A percentile compares a stretch with the other conserved stretches of the same genome.
These are phyloP conservation scores for Podocnemis expansa DNA, from an alignment of 2,113 vertebrate species.

Conservation along the genomic window DNA sequence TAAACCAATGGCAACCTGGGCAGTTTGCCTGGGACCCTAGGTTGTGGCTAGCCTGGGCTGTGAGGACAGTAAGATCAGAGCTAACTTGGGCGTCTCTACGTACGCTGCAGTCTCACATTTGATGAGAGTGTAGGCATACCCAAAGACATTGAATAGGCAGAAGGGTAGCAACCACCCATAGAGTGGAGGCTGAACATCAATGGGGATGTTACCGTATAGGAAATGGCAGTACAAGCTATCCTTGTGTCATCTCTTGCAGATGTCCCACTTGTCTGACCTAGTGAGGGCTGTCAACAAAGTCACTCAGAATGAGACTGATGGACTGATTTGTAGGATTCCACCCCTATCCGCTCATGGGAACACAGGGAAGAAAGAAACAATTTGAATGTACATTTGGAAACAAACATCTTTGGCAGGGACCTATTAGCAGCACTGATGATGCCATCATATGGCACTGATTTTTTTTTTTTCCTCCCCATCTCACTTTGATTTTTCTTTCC, in stretches of 20 bases:
- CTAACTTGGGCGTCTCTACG: background rate
- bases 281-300: background rate
- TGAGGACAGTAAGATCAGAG: background rate
- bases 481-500: background rate
- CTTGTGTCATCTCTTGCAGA: background rate
- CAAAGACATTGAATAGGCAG: background rate
- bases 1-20: background rate
- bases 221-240: background rate
- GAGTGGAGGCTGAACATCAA: background rate
- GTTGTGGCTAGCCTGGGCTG: background rate
- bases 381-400: background rate
- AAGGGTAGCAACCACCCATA: background rate
- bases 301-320: background rate
- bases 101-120: background rate
- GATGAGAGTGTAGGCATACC: background rate
- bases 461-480: background rate
- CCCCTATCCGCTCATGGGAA: background rate
- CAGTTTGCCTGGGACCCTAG: background rate
- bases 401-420: too few species aligned
- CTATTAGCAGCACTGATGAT: too few species aligned
- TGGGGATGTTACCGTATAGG: background rate
- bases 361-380: background rate
- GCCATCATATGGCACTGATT: background rate
- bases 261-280: background rate
- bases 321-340: background rate